Base-by-base conservation (phyloP, 2,113 vertebrate species). In the Lucifuga dentata region DNA sequence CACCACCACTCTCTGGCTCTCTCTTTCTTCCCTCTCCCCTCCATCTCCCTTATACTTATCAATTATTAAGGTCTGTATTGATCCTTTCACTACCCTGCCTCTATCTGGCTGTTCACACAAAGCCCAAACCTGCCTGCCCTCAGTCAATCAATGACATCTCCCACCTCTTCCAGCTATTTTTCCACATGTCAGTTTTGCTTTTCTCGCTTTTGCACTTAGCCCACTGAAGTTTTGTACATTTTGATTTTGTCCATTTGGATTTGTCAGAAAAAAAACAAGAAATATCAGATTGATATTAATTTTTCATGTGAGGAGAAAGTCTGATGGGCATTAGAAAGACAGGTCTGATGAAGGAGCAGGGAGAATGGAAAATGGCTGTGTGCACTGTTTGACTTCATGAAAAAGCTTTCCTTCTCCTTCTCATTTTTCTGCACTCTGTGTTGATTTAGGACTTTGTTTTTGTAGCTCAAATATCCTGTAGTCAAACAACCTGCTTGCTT, bases 11-110 rank as follows among this genome's bases (percentile, higher is more conserved):
- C 75, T 80, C 81, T 68, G 67, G 65, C 26, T 73, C 72, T 49
- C 55, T 77, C 83, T 68, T 66, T 68, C 76, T 76, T 65, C 52
- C 65, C 58, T n/a, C 77, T 68, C 19, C 52, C 77, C 77, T 80
- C 63, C 56, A 36, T 86, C 86, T 90, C 78, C 82, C 86, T 82
- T 83, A 64, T 82, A 81, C 91, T 91, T 92, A 93, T 93, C 89
- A 93, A 93, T 93, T 93, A 93, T 93, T 93, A 92, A 93, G 88
- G 89, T 86, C 21, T 29, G 57, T 89, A 93, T 93, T 87, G 92
- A 93, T 93, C 92, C 84, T 85, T 90, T 90, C 89, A 89, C 89
- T 91, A 86, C 59, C 86, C 88, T 86, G 79, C 88, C 89, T 93
- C 89, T 90, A 92, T 92, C 91, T 89, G 85, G 72, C 86, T 86